Conservation (phyloP, 2,888 invertebrate species). For the Chrysolina haemoptera region DNA sequence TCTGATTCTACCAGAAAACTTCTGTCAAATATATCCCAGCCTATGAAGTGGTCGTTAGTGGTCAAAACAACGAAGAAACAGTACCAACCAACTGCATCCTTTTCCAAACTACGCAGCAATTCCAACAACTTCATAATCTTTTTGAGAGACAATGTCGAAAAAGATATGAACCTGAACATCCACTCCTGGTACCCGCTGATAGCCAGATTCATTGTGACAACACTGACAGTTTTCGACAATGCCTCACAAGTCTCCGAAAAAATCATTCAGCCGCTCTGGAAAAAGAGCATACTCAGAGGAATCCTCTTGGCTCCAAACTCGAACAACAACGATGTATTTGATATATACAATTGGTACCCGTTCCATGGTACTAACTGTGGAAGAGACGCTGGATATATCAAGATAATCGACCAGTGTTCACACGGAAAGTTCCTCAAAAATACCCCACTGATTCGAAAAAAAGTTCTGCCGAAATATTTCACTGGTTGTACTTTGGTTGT, state of each 20-base stretch:
- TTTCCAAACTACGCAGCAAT: neutral
- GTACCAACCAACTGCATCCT: neutral
- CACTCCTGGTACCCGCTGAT: neutral
- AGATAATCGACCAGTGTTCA: neutral
- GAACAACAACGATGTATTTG: slow-evolving; percentile 5
- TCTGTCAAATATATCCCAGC: neutral
- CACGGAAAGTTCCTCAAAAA: slow-evolving; percentile 30
- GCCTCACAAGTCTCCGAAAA: neutral
- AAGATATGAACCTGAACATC: neutral
- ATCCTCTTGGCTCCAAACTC: neutral
- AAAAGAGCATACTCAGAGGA: neutral
- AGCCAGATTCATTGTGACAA: slow-evolving; percentile 2
- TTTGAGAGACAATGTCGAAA: neutral
- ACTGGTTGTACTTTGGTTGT: slow-evolving; percentile 30
- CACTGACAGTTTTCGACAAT: neutral
- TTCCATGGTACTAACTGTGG: slow-evolving; percentile 9
- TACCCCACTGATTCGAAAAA: neutral
- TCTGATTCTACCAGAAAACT: slow-evolving; percentile 14
- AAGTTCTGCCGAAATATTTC: neutral
- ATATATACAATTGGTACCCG: slow-evolving; percentile 25
- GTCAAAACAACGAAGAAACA: neutral
- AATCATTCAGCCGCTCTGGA: slow-evolving; percentile 1
- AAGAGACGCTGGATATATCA: neutral
- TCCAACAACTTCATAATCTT: slow-evolving; percentile 6
- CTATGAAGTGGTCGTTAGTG: neutral